Conservation (phyloP, 2,113 vertebrate genomes). For the Nothoprocta perdicaria region DNA sequence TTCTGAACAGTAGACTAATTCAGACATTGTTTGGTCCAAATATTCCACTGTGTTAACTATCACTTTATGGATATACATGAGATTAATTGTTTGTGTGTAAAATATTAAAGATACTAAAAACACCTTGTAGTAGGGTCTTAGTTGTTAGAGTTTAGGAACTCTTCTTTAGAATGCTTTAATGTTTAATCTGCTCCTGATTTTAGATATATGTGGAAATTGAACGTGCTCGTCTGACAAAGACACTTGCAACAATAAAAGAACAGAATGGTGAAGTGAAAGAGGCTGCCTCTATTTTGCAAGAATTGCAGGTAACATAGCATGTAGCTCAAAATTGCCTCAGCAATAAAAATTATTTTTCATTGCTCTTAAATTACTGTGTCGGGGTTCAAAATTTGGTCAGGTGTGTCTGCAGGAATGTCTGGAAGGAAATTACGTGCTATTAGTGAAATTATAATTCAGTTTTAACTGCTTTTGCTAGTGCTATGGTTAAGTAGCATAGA, state of each 20-base stretch:
- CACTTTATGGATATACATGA: neutral
- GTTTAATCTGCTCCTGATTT: neutral
- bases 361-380: neutral
- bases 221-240: constrained; percentile 94
- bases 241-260: constrained; percentile 93
- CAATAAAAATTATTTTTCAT: neutral
- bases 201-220: constrained; percentile 99
- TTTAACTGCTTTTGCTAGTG: neutral
- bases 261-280: constrained; percentile 94
- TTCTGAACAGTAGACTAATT: neutral
- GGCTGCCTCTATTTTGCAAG: constrained; percentile 94
- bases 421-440: neutral
- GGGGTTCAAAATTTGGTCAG: neutral
- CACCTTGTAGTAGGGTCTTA: neutral
- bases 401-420: neutral
- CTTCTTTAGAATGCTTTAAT: neutral
- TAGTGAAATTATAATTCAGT: neutral
- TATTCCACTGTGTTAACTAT: neutral
- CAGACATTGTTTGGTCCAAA: neutral
- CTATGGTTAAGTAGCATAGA: neutral
- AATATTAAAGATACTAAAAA: neutral
- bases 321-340: neutral
- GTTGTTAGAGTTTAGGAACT: neutral
- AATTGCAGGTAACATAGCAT: constrained; percentile 86
- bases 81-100: neutral